Evolutionary conservation across 1,140 invertebrate species (phyloP).

Genomic region (Paralvinella palmiformis): DNA sequence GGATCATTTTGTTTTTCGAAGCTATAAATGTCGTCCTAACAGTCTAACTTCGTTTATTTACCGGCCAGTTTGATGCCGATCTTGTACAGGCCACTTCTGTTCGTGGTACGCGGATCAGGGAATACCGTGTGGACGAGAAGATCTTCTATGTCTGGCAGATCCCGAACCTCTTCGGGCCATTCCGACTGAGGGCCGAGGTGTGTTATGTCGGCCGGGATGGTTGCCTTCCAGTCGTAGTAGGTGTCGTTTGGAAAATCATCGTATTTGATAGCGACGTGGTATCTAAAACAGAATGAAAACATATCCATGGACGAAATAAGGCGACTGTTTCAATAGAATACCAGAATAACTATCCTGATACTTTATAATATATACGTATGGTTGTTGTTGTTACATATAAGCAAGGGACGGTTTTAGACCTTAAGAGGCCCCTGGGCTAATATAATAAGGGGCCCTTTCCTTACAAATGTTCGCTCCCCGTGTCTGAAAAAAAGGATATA

Average conservation of each 20-base stretch:
- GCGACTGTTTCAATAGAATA: too few species aligned
- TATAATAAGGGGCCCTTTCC: too few species aligned
- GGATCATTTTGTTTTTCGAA: too few species aligned
- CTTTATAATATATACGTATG: too few species aligned
- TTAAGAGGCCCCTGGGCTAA: too few species aligned
- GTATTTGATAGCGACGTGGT: slow-evolving; percentile 16
- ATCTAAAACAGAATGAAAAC: not conserved
- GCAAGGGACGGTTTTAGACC: too few species aligned
- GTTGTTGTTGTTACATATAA: too few species aligned
- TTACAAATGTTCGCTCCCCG: too few species aligned
- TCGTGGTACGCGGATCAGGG: slow-evolving; percentile 29
- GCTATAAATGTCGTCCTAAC: too few species aligned
- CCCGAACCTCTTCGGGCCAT: not conserved
- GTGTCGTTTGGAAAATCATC: slow-evolving; percentile 38
- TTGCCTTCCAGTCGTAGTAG: slow-evolving; percentile 35
- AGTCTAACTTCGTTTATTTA: too few species aligned
- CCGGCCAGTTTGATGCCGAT: slow-evolving; percentile 39
- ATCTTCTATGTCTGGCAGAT: slow-evolving; percentile 8
- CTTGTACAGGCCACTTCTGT: slow-evolving; percentile 41
- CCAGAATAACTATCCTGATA: too few species aligned
- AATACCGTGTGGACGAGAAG: slow-evolving; percentile 25
- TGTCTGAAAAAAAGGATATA: too few species aligned
- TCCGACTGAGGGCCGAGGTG: not conserved
- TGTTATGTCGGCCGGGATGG: slow-evolving; percentile 23
- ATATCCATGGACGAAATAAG: slow-evolving; percentile 12